Evolutionary conservation across 2,888 invertebrate species (phyloP).

Genomic region (Diploptera punctata): DNA sequence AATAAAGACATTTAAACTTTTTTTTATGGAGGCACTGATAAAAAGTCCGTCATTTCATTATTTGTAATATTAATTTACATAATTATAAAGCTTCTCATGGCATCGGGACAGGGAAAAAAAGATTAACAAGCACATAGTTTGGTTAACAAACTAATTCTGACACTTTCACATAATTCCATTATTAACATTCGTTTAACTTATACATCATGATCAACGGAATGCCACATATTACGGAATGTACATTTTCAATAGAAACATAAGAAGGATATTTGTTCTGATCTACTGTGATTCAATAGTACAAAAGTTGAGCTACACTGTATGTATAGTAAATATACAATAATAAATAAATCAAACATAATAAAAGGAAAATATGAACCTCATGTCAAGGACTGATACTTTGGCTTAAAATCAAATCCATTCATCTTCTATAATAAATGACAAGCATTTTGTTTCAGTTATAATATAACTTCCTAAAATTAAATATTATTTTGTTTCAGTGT

Average conservation of each 20-base stretch:
- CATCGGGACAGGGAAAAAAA: constrained; percentile 10
- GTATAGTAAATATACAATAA: constrained; percentile 15
- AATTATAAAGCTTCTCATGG: constrained; percentile 26
- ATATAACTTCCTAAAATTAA: too few species aligned
- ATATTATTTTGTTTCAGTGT: too few species aligned
- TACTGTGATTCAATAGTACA: constrained; percentile 8
- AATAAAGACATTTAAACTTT: constrained; percentile 34
- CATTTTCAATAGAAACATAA: not conserved
- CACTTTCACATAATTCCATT: constrained; percentile 15
- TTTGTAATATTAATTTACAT: constrained; percentile 17
- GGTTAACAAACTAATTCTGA: constrained; percentile 19
- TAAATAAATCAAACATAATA: not conserved
- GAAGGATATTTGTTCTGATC: constrained; percentile 1
- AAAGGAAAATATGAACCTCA: not conserved
- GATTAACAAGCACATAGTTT: constrained; percentile 22
- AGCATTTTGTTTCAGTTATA: too few species aligned
- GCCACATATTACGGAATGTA: constrained; percentile 37
- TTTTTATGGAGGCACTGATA: constrained; percentile 42
- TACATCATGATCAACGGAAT: constrained; percentile 26
- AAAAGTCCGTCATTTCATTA: constrained; percentile 30
- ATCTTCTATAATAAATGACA: too few species aligned
- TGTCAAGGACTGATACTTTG: not conserved
- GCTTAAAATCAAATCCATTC: not conserved
- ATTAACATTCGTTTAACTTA: constrained; percentile 1
- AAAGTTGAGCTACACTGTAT: constrained; percentile 19